These are phyloP conservation scores for Acrocyrtus sp. DNA, from an alignment of 2,888 invertebrate genomes.

Conservation along the genomic window DNA sequence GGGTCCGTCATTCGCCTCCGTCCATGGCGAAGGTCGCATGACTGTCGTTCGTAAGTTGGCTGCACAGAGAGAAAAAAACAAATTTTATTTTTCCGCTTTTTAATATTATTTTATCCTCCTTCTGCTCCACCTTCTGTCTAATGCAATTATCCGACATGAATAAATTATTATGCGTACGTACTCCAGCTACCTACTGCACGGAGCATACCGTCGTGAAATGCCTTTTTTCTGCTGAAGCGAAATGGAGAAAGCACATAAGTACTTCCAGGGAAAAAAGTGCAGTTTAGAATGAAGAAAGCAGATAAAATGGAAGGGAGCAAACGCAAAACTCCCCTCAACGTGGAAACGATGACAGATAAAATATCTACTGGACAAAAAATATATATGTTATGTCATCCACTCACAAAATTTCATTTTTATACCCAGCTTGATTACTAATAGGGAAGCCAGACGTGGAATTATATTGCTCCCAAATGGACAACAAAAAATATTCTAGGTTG, in stretches of 20 bases:
- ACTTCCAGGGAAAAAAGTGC: too few species aligned
- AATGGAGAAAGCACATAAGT: not conserved
- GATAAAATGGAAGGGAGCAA: not conserved
- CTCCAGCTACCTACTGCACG: not conserved
- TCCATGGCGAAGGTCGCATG: conserved; percentile 79
- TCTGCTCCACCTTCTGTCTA: not conserved
- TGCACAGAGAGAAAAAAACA: conserved; percentile 1
- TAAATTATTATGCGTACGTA: conserved; percentile 2
- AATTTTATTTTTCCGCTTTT: not conserved
- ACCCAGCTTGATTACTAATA: not conserved
- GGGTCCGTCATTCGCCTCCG: conserved; percentile 80
- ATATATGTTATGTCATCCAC: not conserved
- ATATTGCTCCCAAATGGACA: conserved; percentile 7
- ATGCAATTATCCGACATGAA: conserved; percentile 25
- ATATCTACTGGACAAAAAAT: too few species aligned
- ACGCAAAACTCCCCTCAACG: not conserved
- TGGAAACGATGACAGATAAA: too few species aligned
- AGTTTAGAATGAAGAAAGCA: not conserved
- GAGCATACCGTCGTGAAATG: too few species aligned
- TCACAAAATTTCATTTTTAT: not conserved
- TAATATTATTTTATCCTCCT: conserved; percentile 1
- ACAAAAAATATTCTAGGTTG: not conserved
- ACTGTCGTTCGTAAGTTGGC: conserved; percentile 82
- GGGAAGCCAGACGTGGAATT: not conserved
- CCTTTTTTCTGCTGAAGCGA: too few species aligned